phyloP scores from a whole-genome alignment of 1,140 invertebrate species.

The Diachasma alloeum region DNA sequence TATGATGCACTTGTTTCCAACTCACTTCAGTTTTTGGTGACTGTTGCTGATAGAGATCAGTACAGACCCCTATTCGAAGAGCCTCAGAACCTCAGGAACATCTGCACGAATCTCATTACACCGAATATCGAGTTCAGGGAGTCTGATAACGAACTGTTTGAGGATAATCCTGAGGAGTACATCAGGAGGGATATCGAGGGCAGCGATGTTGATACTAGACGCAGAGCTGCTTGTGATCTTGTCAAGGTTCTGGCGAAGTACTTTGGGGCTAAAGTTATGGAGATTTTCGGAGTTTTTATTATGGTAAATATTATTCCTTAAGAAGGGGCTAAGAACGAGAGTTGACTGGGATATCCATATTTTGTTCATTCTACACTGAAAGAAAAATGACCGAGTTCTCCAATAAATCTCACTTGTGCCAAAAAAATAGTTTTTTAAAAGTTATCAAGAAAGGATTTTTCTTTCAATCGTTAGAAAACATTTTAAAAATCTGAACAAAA shows the following conservation, averaged over 20 bases:
- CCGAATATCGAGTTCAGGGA: slow-evolving; percentile 97
- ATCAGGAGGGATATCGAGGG: slow-evolving; percentile 97
- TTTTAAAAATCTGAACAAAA: no score
- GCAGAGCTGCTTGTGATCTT: slow-evolving; percentile 94
- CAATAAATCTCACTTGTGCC: no score
- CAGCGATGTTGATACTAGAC: slow-evolving; percentile 95
- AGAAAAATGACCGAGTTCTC: no score
- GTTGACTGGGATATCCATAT: no score
- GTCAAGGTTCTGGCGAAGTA: slow-evolving; percentile 88
- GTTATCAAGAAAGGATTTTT: no score
- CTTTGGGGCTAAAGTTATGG: slow-evolving; percentile 92
- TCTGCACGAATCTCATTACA: slow-evolving; percentile 97
- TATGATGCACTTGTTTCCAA: slow-evolving; percentile 95
- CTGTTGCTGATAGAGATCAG: slow-evolving; percentile 88
- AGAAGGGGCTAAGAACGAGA: no score
- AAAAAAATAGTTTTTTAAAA: no score
- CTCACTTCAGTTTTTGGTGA: slow-evolving; percentile 93
- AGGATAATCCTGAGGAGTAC: slow-evolving; percentile 98
- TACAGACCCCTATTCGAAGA: slow-evolving; percentile 92
- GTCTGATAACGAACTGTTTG: slow-evolving; percentile 94
- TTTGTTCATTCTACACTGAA: no score
- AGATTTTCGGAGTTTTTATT: slow-evolving; percentile 77
- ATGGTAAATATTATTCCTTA: slow-evolving; percentile 15
- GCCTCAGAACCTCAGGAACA: slow-evolving; percentile 83
- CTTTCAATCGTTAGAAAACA: no score